Evolutionary conservation across 2,797 vertebrate genomes (phyloP).

Genomic region (Arnoldichthys spilopterus): DNA sequence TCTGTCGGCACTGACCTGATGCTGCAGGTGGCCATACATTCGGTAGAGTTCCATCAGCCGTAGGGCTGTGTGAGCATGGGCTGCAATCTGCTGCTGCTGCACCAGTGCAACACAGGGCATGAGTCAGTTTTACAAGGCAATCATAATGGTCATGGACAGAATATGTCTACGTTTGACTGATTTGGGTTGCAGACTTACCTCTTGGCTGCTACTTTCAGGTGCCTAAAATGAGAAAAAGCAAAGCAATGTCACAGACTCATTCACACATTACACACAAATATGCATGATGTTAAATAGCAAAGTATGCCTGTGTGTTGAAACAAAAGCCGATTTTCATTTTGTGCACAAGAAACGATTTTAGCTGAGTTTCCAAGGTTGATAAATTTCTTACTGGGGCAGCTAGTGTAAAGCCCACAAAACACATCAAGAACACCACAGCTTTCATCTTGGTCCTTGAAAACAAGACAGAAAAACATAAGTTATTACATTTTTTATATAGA

Average conservation of each 20-base stretch:
- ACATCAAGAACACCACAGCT: constrained; percentile 63
- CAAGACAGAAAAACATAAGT: neutral
- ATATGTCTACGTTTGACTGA: neutral
- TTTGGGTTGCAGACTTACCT: constrained; percentile 62
- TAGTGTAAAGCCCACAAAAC: constrained; percentile 63
- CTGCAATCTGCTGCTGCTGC: constrained; percentile 61
- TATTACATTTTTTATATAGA: neutral
- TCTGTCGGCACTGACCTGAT: constrained; percentile 68
- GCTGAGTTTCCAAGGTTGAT: neutral
- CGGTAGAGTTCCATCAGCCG: constrained; percentile 79
- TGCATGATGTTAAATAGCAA: neutral
- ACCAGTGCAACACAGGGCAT: constrained; percentile 53
- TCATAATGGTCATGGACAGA: neutral
- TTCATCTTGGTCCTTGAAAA: constrained; percentile 65
- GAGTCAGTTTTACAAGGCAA: constrained; percentile 54
- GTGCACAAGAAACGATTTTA: neutral
- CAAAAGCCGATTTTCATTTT: neutral
- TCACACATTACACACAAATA: too few relatives aligned
- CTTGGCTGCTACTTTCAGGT: constrained; percentile 68
- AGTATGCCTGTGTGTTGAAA: too few relatives aligned
- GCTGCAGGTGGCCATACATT: constrained; percentile 63
- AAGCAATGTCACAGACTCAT: constrained; percentile 3
- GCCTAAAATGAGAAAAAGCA: constrained; percentile 61
- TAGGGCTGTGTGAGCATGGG: constrained; percentile 74
- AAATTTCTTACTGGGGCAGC: constrained; percentile 74